Evolutionary conservation across 2,888 invertebrate genomes (phyloP).

Genomic region (Lasioglossum lativentre): DNA sequence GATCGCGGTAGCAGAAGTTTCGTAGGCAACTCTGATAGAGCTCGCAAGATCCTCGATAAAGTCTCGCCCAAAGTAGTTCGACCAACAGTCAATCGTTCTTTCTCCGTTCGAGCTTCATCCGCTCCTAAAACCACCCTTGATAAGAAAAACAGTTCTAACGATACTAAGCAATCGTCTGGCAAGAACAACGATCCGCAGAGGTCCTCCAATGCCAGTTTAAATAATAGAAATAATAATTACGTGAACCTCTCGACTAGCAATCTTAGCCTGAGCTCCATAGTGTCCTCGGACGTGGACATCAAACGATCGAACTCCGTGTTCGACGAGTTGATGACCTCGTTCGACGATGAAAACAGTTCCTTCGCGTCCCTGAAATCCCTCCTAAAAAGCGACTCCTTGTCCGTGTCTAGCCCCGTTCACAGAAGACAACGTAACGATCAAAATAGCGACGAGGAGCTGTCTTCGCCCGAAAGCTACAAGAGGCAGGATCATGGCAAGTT

Average conservation of each 20-base stretch:
- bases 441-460: constrained; percentile 79
- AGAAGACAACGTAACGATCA: constrained; percentile 69
- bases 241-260: constrained; percentile 74
- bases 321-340: constrained; percentile 89
- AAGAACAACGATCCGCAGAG: constrained; percentile 44
- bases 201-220: constrained; percentile 50
- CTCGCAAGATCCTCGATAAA: constrained; percentile 71
- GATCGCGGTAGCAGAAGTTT: constrained; percentile 42
- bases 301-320: constrained; percentile 83
- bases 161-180: background rate
- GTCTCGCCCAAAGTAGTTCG: constrained; percentile 64
- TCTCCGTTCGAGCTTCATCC: constrained; percentile 75
- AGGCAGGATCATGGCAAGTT: constrained; percentile 80
- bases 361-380: constrained; percentile 84
- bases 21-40: constrained; percentile 60
- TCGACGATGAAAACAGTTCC: constrained; percentile 87
- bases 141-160: constrained; percentile 56
- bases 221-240: constrained; percentile 64
- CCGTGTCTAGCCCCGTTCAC: constrained; percentile 79
- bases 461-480: constrained; percentile 81
- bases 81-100: constrained; percentile 72
- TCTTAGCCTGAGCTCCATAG: constrained; percentile 78
- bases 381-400: constrained; percentile 81
- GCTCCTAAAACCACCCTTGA: constrained; percentile 73
- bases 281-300: constrained; percentile 78